These are phyloP conservation scores for Drosophila kambysellisi DNA, from an alignment of 2,888 invertebrate species.

Conservation along the genomic window DNA sequence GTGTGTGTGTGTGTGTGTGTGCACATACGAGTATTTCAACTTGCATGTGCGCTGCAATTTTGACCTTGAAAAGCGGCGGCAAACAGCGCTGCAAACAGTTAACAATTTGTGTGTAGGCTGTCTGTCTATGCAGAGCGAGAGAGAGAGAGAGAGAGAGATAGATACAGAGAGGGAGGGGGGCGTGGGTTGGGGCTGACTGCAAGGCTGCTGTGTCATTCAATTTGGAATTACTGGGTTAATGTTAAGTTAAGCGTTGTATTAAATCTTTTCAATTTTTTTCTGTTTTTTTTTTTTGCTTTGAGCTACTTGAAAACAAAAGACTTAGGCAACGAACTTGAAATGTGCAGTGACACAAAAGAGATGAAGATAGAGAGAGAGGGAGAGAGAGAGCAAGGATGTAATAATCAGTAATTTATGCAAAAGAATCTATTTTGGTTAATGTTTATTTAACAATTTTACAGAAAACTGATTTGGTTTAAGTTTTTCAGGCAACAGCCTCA, in stretches of 20 bases:
- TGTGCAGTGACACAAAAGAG: not conserved
- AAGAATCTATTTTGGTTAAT: not conserved
- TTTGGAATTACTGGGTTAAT: conserved; percentile 64
- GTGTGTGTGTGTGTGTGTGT: conserved; percentile 17
- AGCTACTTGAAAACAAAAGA: conserved; percentile 42
- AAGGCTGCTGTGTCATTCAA: conserved; percentile 67
- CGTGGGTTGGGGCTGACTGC: conserved; percentile 20
- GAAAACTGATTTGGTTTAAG: not conserved
- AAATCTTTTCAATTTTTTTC: conserved; percentile 1
- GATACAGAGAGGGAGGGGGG: not conserved
- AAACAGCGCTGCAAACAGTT: conserved; percentile 45
- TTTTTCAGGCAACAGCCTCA: not conserved
- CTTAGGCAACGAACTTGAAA: conserved; percentile 58
- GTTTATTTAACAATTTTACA: not conserved
- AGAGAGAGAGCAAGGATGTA: not conserved
- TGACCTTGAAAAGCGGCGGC: conserved; percentile 64
- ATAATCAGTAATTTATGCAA: not conserved
- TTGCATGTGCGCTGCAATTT: conserved; percentile 53
- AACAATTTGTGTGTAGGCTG: conserved; percentile 52
- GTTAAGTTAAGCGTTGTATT: conserved; percentile 54
- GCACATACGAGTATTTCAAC: conserved; percentile 50
- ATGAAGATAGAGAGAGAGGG: not conserved
- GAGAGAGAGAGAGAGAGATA: not conserved
- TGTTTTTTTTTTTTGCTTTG: not conserved
- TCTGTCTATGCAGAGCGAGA: not conserved